Conservation (phyloP, 2,797 vertebrate species). For the Sebastes steindachneri region DNA sequence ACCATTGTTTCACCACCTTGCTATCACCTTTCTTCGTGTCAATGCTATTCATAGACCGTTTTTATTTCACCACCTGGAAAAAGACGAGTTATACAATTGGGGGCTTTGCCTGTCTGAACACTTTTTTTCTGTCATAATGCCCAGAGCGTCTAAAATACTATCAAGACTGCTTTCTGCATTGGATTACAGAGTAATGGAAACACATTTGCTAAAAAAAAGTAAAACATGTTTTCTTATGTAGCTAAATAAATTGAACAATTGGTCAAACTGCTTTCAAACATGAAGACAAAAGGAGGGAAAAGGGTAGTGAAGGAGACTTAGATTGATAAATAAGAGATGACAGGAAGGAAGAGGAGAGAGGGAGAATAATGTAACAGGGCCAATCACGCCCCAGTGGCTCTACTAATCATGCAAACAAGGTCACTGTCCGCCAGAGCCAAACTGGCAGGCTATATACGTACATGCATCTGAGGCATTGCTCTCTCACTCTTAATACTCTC, state of each 20-base stretch:
- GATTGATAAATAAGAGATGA: conserved; percentile 77
- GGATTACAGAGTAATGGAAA: conserved; percentile 9
- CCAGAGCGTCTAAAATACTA: background rate
- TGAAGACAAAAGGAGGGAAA: conserved; percentile 28
- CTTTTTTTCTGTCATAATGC: background rate
- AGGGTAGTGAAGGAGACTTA: conserved; percentile 52
- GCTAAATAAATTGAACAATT: conserved; percentile 25
- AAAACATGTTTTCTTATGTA: conserved; percentile 10
- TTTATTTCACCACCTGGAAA: conserved; percentile 3
- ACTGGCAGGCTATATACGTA: conserved; percentile 61
- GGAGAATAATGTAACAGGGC: conserved; percentile 70
- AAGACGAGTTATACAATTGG: background rate
- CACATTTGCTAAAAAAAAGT: conserved; percentile 4
- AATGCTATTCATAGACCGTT: background rate
- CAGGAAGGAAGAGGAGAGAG: conserved; percentile 57
- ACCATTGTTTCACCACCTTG: background rate
- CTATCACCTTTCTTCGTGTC: background rate
- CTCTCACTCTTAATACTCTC: conserved; percentile 8
- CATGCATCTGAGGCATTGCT: conserved; percentile 56
- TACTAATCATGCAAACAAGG: conserved; percentile 84
- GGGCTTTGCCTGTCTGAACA: background rate
- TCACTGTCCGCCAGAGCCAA: conserved; percentile 77
- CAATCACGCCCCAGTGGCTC: conserved; percentile 78
- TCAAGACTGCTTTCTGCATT: background rate
- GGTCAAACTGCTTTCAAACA: conserved; percentile 34